Evolutionary conservation across 2,888 invertebrate species (phyloP), one percentile per base, ranked within the genome.

Genomic region (Volucella inanis): DNA sequence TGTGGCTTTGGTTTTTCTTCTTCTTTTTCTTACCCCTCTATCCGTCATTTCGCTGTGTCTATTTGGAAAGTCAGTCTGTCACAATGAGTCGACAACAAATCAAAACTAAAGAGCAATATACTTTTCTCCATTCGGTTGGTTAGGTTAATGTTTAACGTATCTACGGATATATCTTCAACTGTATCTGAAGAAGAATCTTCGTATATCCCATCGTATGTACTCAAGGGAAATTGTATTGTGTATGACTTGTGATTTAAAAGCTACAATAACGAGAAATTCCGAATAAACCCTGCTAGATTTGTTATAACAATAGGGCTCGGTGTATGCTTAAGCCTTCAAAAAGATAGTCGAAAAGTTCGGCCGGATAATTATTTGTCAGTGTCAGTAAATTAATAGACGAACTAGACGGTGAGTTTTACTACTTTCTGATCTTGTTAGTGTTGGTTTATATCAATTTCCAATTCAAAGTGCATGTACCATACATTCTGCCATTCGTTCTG

Each of bases 331-430:
- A 57, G 50, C 22, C 18, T 31, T 31, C 18, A 50, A 57, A 61
- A 22, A 72, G 57, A 52, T 61, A 70, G 64, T 62, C 52, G 45
- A 47, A 18, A 64, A 64, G 31, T 74, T 74, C 45, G 45, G n/a
- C 67, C 55, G 71, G 45, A 71, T 80, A 80, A 85, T 84, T 81
- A 83, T 77, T 76, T 85, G 76, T 76, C 81, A 76, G 62, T 68
- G 76, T 77, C 81, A 72, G 72, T 15, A 71, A 84, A 75, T 75
- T 75, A 84, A 76, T 85, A 81, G 62, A 72, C 65, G 50, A 75
- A 65, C 59, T 75, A 54, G 52, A 47, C 65, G 70, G 70, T 71
- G 70, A 65, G 70, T 75, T 65, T 64, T 70, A 38, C 18, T 61
- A 45, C 10, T 14, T 52, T 43, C 8, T 45, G 54, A n/a, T 14